Base-by-base conservation (phyloP, 2,888 invertebrate genomes). In the Embidobia sp. region DNA sequence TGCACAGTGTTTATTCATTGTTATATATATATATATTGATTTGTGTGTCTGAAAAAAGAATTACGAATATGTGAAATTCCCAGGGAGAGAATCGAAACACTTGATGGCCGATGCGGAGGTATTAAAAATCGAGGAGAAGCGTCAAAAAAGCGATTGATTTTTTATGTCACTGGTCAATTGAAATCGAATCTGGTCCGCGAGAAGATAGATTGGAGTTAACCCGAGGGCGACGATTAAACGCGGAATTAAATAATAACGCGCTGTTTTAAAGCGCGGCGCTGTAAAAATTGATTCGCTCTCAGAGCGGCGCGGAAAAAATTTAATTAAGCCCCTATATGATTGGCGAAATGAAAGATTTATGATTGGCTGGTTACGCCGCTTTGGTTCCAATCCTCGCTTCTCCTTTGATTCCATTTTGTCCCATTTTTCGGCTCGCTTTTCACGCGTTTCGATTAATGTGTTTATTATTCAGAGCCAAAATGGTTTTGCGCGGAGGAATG, bases 291-390 rank as follows among this genome's bases (percentile, higher is more conserved):
- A 57, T 64, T 73, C 31, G 29, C 49, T 49, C 64, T 48, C 18
- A 22, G 49, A 10, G 46, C 18, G 26, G 10, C 16, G 31, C 8
- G 29, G 15, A 51, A 70, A 57, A 57, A 72, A 63, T 57, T 73
- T 49, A 70, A 61, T 70, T 70, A 51, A 61, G 33, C 27, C 42
- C 15, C 18, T 53, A n/a, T n/a, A 53, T 64, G 55, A 73, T 64
- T 64, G 64, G 26, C 18, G 29, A 42, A 64, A 73, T 73, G 48
- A 64, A 64, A 73, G 63, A 73, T 57, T 70, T 70, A 70, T 59
- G 61, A 70, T 70, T 70, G 57, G 37, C 37, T 11, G 10, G 10
- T 70, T 33, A 40, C 49, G n/a, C 27, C 11, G n/a, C 16, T 31
- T 59, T 42, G 26, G 48, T 70, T 61, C 37, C 51, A 51, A 59